phyloP scores from a whole-genome alignment of 2,888 invertebrate genomes.

The Carcina quercana region DNA sequence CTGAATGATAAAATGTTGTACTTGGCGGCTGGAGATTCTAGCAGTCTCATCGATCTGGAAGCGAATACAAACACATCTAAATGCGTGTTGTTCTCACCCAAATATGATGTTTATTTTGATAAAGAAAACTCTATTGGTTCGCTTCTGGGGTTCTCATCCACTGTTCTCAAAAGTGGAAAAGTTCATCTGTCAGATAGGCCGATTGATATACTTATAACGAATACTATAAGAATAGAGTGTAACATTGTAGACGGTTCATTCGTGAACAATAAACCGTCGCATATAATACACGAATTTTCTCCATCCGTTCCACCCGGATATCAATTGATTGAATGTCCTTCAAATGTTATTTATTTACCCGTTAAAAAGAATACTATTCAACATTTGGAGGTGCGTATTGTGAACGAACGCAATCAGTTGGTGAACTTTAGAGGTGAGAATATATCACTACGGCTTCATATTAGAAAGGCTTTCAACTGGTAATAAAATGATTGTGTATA shows the following conservation, averaged over 20 bases:
- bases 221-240: constrained; percentile 8
- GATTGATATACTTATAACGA: constrained; percentile 5
- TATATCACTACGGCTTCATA: constrained; percentile 9
- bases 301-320: constrained; percentile 5
- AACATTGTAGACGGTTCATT: not conserved
- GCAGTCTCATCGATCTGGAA: too few relatives aligned
- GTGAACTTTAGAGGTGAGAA: constrained; percentile 10
- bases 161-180: constrained; percentile 3
- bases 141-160: not conserved
- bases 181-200: constrained; percentile 6
- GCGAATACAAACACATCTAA: constrained; percentile 3
- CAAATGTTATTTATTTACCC: not conserved
- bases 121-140: not conserved
- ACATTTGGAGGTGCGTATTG: not conserved
- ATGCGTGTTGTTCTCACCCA: not conserved
- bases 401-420: constrained; percentile 7
- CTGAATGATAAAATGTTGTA: too few relatives aligned
- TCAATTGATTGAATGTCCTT: not conserved
- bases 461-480: too few relatives aligned
- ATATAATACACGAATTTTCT: constrained; percentile 7
- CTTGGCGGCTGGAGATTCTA: too few relatives aligned
- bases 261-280: constrained; percentile 1
- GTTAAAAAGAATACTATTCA: not conserved
- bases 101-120: not conserved
- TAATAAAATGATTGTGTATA: too few relatives aligned